Base-by-base conservation (phyloP, 2,797 vertebrate genomes). In the Phrynocephalus vlangalii region DNA sequence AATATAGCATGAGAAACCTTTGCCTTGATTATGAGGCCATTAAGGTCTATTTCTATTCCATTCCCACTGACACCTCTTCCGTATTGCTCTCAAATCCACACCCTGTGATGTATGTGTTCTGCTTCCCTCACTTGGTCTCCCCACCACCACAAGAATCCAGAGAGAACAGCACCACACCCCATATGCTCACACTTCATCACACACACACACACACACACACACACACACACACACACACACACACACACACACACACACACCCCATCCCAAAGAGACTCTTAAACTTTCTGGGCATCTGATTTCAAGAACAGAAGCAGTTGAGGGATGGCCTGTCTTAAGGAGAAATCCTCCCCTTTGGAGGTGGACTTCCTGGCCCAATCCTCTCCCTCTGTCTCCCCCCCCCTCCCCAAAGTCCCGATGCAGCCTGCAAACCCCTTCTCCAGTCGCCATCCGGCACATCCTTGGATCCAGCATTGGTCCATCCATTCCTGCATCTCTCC, bases 201-300 rank as follows among this genome's bases (percentile, higher is more conserved):
- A 18, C 44, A 28, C n/a, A 28, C n/a, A 33, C 33, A 33, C 33
- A 33, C 33, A 33, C 33, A 33, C 33, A 33, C 33, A 33, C 33
- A 33, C 33, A 33, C 33, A 33, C 33, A 33, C 33, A 33, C 33
- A 33, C 33, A 33, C 33, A 33, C 33, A 33, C 33, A 33, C 33
- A 33, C 33, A 33, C 33, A 33, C 60, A 63, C 60, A 18, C 44
- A 28, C n/a, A 28, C 48, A 44, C 38, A 44, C 22, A 10, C 70
- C 60, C 18, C 30, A 48, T 85, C 78, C 70, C 63, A 85, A 85
- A 88, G 44, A 68, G 38, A 33, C 60, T 68, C 11, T 70, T 33
- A 85, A 88, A 88, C 70, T 88, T 88, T 88, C 83, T 28, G 24
- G 70, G 16, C 38, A 78, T 3, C 81, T 75, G 44, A 22, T 28